Evolutionary conservation across 2,113 vertebrate species (phyloP), one percentile per base, ranked within the genome.

Genomic region (Craseonycteris thonglongyai): DNA sequence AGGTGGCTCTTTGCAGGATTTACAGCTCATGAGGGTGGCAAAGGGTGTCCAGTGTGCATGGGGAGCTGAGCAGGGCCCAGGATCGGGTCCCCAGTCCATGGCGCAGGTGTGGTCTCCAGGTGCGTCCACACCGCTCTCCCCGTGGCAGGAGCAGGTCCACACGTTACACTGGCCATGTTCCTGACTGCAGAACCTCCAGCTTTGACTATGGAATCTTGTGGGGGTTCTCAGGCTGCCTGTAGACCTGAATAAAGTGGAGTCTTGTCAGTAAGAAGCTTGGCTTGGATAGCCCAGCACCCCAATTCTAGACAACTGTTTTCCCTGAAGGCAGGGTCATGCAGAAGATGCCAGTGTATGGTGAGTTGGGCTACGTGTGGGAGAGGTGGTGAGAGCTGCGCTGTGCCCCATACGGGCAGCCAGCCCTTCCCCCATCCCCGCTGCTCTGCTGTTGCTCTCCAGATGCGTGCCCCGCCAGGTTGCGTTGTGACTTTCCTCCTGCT

Each of bases 161-260:
- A 49, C 28, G 40, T 4, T 1, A 1, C 1, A 11, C 6, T 5
- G 15, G 13, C 2, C 19, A 1, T 9, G 19, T 7, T 35, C 2
- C 24, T 4, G 49, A 22, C 35, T 10, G 0, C 54, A 40, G 63
- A 71, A 45, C n/a, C 35, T 38, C 13, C 22, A 49, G 6, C 28
- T 38, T 72, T 26, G 38, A 35, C n/a, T 38, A 18, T 22, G 49
- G 68, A n/a, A 7, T 61, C 21, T 35, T 0, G 28, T 24, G 49
- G 65, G 1, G 7, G 12, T 68, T 38, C 38, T 87, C 16, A 35
- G 56, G 13, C 16, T 47, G 54, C 45, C 30, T 72, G n/a, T 47
- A 26, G 40, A n/a, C 28, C 5, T 12, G 33, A 84, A 35, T 24
- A 11, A 24, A 72, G 30, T 40, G 38, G 40, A 9, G 16, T 54